phyloP scores from a whole-genome alignment of 2,113 vertebrate species.

The Ciconia boyciana region DNA sequence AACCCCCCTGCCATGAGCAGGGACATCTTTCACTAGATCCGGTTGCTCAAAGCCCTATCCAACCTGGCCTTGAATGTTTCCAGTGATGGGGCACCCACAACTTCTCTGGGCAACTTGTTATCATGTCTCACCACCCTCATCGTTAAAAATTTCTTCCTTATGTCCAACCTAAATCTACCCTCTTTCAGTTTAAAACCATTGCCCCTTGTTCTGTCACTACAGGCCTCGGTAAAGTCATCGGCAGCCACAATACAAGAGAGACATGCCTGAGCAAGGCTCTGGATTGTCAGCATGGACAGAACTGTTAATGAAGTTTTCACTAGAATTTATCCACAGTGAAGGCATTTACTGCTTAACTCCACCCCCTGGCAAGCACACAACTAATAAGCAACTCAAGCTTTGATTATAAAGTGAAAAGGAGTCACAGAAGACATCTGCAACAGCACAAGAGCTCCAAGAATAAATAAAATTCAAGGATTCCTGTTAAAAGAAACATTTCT shows the following conservation, averaged over 20 bases:
- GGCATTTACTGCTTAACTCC: background rate
- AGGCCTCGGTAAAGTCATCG: background rate
- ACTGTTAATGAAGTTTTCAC: accelerated
- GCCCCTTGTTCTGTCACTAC: background rate
- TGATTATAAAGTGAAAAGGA: background rate
- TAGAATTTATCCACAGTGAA: background rate
- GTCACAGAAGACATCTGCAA: background rate
- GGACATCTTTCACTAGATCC: background rate
- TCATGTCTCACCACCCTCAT: accelerated
- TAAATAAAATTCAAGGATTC: background rate
- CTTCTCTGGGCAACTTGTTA: background rate
- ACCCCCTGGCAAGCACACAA: accelerated
- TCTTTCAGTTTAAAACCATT: background rate
- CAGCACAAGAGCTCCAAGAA: background rate
- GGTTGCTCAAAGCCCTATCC: background rate
- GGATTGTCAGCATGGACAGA: background rate
- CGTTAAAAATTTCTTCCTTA: accelerated
- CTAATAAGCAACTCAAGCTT: background rate
- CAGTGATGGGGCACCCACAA: background rate
- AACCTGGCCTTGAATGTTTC: background rate
- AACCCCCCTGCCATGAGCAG: accelerated
- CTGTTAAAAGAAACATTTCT: background rate
- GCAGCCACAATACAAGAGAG: background rate
- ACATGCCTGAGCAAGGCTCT: background rate
- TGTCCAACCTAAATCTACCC: background rate